Conservation (phyloP, 2,113 vertebrate species). For the Dinomys branickii region DNA sequence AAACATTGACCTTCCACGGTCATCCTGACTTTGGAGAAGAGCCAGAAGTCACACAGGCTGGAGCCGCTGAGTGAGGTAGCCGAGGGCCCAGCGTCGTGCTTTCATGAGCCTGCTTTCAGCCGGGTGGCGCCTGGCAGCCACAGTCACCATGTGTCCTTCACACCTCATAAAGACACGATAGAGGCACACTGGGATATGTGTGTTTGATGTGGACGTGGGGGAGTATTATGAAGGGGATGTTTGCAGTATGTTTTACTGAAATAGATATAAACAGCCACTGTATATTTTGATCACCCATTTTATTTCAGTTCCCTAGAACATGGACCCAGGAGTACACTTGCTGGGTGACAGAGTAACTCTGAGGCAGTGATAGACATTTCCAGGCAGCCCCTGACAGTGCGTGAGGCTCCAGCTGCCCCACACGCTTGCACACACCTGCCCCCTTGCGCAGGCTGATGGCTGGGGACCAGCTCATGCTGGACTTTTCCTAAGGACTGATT, state of each 20-base stretch:
- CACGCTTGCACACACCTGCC: neutral
- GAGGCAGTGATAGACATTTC: neutral
- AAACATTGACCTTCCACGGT: neutral
- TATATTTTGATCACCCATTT: neutral
- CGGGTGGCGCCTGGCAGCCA: rapidly evolving
- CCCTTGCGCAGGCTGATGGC: neutral
- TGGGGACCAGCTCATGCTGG: neutral
- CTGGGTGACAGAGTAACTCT: neutral
- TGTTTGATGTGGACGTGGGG: neutral
- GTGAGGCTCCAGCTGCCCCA: neutral
- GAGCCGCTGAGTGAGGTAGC: neutral
- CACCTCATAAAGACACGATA: neutral
- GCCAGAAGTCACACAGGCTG: neutral
- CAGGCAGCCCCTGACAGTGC: neutral
- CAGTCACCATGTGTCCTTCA: neutral
- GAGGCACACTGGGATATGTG: neutral
- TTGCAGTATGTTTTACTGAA: neutral
- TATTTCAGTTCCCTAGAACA: neutral
- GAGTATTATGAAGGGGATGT: neutral
- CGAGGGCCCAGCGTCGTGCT: neutral
- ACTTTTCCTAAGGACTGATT: constrained; percentile 20
- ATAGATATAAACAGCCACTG: neutral
- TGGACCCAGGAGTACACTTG: neutral
- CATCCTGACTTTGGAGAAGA: neutral
- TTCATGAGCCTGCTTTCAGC: neutral